Percentiles rank a stretch among this genome's conserved stretches.
These are phyloP conservation scores for Sesamia inferens DNA, from an alignment of 2,888 invertebrate species.

Conservation along the genomic window DNA sequence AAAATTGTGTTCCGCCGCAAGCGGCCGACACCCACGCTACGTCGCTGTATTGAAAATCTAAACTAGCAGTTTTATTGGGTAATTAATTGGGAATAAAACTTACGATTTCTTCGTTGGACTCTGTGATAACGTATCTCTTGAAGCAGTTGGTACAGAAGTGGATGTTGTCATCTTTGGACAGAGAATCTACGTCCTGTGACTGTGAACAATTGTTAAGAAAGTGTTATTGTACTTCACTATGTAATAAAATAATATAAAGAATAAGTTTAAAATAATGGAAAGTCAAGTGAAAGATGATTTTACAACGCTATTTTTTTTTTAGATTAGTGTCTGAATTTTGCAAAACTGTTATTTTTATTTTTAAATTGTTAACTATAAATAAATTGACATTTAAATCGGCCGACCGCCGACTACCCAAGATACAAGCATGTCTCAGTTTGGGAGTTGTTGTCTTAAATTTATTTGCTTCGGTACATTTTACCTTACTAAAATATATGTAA, in stretches of 20 bases:
- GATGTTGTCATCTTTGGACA: conserved; percentile 70
- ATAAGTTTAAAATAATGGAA: not conserved
- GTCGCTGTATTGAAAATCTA: not conserved
- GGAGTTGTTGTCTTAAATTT: too few relatives aligned
- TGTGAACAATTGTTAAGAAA: conserved; percentile 54
- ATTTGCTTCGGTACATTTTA: too few relatives aligned
- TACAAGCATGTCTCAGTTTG: too few relatives aligned
- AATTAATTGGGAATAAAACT: conserved; percentile 60
- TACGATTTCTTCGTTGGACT: conserved; percentile 79
- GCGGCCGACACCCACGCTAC: not conserved
- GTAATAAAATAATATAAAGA: not conserved
- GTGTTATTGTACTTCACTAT: not conserved
- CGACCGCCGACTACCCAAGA: too few relatives aligned
- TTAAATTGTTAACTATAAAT: too few relatives aligned
- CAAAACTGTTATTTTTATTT: too few relatives aligned
- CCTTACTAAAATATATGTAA: too few relatives aligned
- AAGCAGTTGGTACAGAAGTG: conserved; percentile 87
- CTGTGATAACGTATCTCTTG: conserved; percentile 79
- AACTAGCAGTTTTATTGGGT: not conserved
- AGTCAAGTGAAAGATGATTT: not conserved
- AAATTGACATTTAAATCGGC: too few relatives aligned
- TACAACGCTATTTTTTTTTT: too few relatives aligned
- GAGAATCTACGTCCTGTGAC: conserved; percentile 63
- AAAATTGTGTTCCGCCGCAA: too few relatives aligned
- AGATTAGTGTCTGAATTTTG: too few relatives aligned